phyloP scores from a whole-genome alignment of 1,140 invertebrate genomes.

The Heterodera schachtii region DNA sequence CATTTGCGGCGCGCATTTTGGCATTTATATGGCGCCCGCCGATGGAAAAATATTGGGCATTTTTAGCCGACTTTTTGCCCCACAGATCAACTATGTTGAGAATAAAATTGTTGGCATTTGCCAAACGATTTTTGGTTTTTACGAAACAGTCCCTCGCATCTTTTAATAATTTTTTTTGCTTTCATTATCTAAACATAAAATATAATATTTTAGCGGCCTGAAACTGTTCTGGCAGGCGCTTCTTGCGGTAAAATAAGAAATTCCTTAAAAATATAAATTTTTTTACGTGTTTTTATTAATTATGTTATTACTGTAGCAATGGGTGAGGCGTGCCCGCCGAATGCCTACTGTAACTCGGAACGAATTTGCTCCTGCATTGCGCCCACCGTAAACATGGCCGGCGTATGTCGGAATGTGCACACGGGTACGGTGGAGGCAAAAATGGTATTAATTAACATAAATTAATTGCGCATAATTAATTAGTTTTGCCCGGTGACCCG shows the following conservation, averaged over 20 bases:
- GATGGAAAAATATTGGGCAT: too few species aligned
- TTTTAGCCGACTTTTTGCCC: too few species aligned
- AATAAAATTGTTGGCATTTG: too few species aligned
- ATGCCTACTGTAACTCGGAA: constrained; percentile 45
- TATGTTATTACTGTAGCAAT: background rate
- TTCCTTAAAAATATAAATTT: constrained; percentile 29
- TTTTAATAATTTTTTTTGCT: too few species aligned
- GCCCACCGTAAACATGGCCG: constrained; percentile 48
- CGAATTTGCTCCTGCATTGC: constrained; percentile 48
- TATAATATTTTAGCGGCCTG: constrained; percentile 3
- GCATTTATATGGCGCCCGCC: too few species aligned
- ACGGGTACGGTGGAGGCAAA: constrained; percentile 28
- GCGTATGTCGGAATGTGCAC: constrained; percentile 47
- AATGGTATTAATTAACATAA: background rate
- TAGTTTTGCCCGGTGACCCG: constrained; percentile 40
- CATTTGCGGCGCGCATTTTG: too few species aligned
- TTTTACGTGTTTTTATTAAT: too few species aligned
- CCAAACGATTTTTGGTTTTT: too few species aligned
- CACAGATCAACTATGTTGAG: too few species aligned
- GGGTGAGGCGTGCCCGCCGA: constrained; percentile 49
- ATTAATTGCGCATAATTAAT: background rate
- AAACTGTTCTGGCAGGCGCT: constrained; percentile 21
- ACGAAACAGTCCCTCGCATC: too few species aligned
- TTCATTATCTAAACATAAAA: too few species aligned
- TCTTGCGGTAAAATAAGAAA: constrained; percentile 4